These are phyloP conservation scores for Lepidocolaptes lacrymiger DNA, from an alignment of 2,797 vertebrate genomes.

Conservation along the genomic window DNA sequence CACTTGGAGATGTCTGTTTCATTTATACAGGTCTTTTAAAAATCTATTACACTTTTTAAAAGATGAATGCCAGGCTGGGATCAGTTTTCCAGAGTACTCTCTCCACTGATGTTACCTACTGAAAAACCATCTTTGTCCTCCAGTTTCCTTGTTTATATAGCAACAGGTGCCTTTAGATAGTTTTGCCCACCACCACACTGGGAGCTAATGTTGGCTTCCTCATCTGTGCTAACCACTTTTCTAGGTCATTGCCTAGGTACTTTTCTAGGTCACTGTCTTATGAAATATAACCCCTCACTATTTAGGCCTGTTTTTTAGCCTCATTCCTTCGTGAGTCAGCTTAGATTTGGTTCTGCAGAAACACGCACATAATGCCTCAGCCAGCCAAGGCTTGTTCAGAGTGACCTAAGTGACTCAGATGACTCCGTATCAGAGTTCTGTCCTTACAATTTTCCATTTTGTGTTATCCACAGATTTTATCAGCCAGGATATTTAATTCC, in stretches of 20 bases:
- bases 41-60: neutral
- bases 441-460: conserved; percentile 50
- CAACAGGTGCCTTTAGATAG: neutral
- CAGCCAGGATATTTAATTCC: conserved; percentile 36
- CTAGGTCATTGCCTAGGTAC: neutral
- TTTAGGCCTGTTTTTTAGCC: neutral
- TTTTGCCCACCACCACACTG: neutral
- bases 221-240: neutral
- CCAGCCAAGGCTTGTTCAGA: neutral
- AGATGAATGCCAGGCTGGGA: neutral
- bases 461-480: conserved; percentile 59
- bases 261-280: neutral
- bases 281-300: neutral
- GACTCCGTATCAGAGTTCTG: conserved; percentile 23
- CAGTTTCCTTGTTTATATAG: neutral
- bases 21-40: neutral
- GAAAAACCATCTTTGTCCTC: neutral
- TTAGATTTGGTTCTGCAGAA: conserved; percentile 20
- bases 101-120: neutral
- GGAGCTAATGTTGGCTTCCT: neutral
- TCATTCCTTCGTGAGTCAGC: neutral
- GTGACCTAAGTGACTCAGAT: conserved; percentile 17
- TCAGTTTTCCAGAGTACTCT: neutral
- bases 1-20: neutral
- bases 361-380: neutral